Percentiles rank a stretch among this genome's conserved stretches.
These are phyloP conservation scores for Dipodomys spectabilis DNA, from an alignment of 2,113 vertebrate genomes.

Conservation along the genomic window DNA sequence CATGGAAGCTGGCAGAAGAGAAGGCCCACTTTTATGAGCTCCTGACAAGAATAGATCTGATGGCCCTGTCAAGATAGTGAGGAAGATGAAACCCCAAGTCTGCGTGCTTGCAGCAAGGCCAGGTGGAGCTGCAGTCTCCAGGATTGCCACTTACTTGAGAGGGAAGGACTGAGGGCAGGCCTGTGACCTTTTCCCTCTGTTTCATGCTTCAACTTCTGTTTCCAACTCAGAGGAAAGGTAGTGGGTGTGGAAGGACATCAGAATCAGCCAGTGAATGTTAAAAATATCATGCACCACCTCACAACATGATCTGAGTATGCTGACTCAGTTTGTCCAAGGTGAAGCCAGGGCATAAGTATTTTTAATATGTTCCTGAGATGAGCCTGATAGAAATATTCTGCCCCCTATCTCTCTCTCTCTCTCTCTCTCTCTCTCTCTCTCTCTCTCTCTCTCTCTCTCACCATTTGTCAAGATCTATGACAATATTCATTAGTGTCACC, in stretches of 20 bases:
- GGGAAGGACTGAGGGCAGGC: not conserved
- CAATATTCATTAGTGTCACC: conserved; percentile 33
- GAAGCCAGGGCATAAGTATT: conserved; percentile 30
- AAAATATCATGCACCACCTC: conserved; percentile 30
- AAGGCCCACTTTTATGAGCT: not conserved
- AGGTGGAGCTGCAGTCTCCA: not conserved
- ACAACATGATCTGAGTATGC: not conserved
- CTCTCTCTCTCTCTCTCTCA: not conserved
- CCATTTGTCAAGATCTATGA: not conserved
- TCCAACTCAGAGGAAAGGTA: not conserved
- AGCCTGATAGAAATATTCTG: not conserved
- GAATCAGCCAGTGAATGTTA: conserved; percentile 3
- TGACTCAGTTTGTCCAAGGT: conserved; percentile 64
- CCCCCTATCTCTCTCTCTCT: not conserved
- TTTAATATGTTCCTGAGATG: conserved; percentile 64
- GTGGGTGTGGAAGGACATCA: not conserved
- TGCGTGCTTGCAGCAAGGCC: fast-evolving
- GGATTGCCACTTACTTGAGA: not conserved
- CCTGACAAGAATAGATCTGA: not conserved
- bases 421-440: not conserved
- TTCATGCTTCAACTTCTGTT: not conserved
- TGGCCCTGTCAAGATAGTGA: not conserved
- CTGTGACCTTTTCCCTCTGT: not conserved
- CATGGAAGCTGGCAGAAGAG: not conserved
- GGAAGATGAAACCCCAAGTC: not conserved